Evolutionary conservation across 2,888 invertebrate species (phyloP).

Genomic region (Pollenia labialis): DNA sequence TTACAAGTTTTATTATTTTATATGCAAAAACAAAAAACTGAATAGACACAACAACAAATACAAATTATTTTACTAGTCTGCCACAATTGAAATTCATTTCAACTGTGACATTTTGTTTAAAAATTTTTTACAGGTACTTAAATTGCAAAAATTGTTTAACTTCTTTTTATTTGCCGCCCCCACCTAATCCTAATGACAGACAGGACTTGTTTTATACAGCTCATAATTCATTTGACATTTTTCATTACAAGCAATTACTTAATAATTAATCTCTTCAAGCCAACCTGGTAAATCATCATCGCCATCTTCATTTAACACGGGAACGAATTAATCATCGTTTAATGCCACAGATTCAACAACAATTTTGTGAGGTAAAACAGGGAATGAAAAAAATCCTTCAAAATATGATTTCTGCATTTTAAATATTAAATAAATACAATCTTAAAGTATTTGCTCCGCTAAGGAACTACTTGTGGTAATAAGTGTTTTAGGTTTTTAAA

Average conservation of each 20-base stretch:
- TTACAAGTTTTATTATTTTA: neutral
- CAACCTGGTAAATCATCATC: conserved; percentile 42
- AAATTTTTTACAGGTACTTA: conserved; percentile 66
- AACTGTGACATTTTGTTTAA: conserved; percentile 32
- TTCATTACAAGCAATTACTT: conserved; percentile 72
- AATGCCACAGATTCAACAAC: neutral
- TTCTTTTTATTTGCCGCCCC: neutral
- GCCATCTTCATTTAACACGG: conserved; percentile 46
- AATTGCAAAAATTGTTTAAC: neutral
- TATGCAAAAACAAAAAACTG: neutral
- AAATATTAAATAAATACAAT: conserved; percentile 66
- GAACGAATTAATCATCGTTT: conserved; percentile 43
- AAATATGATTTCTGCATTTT: conserved; percentile 58
- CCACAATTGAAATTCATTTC: conserved; percentile 14
- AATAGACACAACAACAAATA: conserved; percentile 21
- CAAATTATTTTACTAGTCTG: conserved; percentile 27
- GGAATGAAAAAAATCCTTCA: conserved; percentile 6
- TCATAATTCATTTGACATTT: conserved; percentile 70
- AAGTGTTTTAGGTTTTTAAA: neutral
- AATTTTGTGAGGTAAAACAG: neutral
- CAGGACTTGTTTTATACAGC: conserved; percentile 26
- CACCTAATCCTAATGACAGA: neutral
- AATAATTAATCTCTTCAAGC: conserved; percentile 67
- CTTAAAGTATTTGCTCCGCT: conserved; percentile 52
- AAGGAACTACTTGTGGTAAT: neutral